phyloP scores from a whole-genome alignment of 2,113 vertebrate species.

The Melanostigma gelatinosum region DNA sequence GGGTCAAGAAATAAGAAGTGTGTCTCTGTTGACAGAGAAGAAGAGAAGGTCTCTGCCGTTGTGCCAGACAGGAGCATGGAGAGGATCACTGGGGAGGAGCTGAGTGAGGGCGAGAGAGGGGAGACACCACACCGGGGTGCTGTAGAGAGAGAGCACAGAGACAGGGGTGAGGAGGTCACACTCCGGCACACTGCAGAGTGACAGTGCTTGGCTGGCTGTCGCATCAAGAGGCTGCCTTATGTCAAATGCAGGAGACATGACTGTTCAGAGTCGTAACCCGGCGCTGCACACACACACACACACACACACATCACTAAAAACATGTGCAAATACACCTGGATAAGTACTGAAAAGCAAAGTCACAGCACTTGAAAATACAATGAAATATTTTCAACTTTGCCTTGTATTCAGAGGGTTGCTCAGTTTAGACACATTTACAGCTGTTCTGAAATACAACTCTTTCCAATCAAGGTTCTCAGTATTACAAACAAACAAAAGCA shows the following conservation, averaged over 20 bases:
- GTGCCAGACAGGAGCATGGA: conserved; percentile 29
- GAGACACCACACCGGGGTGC: not conserved
- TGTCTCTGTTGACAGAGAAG: not conserved
- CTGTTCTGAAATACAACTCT: not conserved
- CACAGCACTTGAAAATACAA: not conserved
- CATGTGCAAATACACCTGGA: not conserved
- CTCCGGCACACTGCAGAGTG: conserved; percentile 48
- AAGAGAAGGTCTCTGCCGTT: conserved; percentile 9
- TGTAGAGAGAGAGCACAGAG: conserved; percentile 7
- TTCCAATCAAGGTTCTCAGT: not conserved
- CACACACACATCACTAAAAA: conserved; percentile 1
- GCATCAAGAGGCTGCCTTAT: conserved; percentile 23
- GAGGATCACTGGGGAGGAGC: conserved; percentile 36
- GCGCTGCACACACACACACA: conserved; percentile 1
- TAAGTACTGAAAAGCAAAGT: not conserved
- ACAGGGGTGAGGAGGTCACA: conserved; percentile 34
- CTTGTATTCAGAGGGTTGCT: not conserved
- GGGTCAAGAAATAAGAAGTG: not conserved
- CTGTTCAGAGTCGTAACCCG: not conserved
- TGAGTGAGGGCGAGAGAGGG: not conserved
- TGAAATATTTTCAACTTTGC: not conserved
- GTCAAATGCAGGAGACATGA: conserved; percentile 46
- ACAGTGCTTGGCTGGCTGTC: conserved; percentile 46
- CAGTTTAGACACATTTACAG: not conserved
- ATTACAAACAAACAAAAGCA: not conserved